phyloP scores from a whole-genome alignment of 2,888 invertebrate species.

The Agrochola litura region DNA sequence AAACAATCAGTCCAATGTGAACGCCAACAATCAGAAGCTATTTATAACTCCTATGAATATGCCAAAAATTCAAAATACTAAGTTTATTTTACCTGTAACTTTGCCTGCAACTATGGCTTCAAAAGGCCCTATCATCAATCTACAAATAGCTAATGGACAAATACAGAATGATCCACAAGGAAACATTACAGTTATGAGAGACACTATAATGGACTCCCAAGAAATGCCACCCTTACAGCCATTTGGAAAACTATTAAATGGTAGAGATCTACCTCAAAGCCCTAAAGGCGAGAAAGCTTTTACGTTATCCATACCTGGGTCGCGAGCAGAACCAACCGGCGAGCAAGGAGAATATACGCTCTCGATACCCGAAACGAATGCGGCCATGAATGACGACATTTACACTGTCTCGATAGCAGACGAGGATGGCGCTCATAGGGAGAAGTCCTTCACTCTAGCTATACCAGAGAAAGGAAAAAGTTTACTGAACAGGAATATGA shows the following conservation, averaged over 20 bases:
- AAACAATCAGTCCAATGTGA: constrained; percentile 84
- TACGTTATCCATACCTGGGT: constrained; percentile 85
- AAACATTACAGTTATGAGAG: constrained; percentile 91
- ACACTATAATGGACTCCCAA: constrained; percentile 79
- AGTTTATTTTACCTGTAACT: constrained; percentile 89
- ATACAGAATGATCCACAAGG: constrained; percentile 91
- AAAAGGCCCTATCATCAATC: constrained; percentile 91
- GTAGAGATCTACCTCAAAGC: constrained; percentile 81
- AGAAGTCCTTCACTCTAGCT: constrained; percentile 85
- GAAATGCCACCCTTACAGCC: constrained; percentile 88
- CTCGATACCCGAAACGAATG: constrained; percentile 89
- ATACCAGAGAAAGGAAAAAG: constrained; percentile 88
- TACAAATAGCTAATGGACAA: constrained; percentile 93
- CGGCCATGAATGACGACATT: constrained; percentile 89
- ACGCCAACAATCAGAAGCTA: constrained; percentile 88
- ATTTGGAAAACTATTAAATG: constrained; percentile 81
- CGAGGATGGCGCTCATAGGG: constrained; percentile 83
- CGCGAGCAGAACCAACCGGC: constrained; percentile 88
- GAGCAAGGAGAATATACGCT: constrained; percentile 88
- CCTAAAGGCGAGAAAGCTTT: constrained; percentile 83
- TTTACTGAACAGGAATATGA: constrained; percentile 82
- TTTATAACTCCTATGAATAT: constrained; percentile 90
- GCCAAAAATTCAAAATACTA: constrained; percentile 90
- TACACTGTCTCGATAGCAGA: constrained; percentile 89
- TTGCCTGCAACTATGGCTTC: constrained; percentile 90